Base-by-base conservation (phyloP, 2,113 vertebrate genomes). In the Haliaeetus leucogaster region DNA sequence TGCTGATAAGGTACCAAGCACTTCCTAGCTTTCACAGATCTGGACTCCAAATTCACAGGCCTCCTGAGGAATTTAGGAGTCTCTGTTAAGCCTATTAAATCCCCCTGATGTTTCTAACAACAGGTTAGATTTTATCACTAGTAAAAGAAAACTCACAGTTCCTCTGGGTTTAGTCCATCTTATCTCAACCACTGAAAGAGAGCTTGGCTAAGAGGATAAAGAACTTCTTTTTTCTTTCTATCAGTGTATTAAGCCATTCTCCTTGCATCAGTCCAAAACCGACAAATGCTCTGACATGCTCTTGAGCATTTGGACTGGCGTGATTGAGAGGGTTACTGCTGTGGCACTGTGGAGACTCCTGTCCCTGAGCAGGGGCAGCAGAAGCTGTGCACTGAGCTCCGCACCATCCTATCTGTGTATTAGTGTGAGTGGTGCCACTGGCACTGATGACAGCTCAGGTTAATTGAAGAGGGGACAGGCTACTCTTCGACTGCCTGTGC, bases 91-190 rank as follows among this genome's bases (percentile, higher is more conserved):
- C 87, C 76, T 91, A 7, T 89, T 95, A 95, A 97, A 90, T 77
- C 42, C 65, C 43, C 26, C 42, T 86, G 84, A 84, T 67, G 36
- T 96, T 95, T 95, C 65, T 73, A 89, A 92, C 48, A 93, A 78
- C 81, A 92, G 53, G 86, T 92, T 86, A 88, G 81, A 95, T 95
- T 86, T 95, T 94, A 95, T 93, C 89, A 71, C 38, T 89, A 86
- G 62, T 67, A 30, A 71, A 95, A 90, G 53, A 92, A 93, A 95
- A 53, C 66, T 91, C 55, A 68, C 55, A 40, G 42, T 47, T 95
- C 53, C 52, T 91, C 65, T 95, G 84, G 84, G 82, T 55, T 92
- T 76, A 86, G 42, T 74, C 78, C 71, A 66, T 82, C 52, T 93
- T 94, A 96, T 92, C 89, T 92, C 40, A 87, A 80, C n/a, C 72